phyloP scores from a whole-genome alignment of 1,140 invertebrate species.

The Drosophila pallidifrons region DNA sequence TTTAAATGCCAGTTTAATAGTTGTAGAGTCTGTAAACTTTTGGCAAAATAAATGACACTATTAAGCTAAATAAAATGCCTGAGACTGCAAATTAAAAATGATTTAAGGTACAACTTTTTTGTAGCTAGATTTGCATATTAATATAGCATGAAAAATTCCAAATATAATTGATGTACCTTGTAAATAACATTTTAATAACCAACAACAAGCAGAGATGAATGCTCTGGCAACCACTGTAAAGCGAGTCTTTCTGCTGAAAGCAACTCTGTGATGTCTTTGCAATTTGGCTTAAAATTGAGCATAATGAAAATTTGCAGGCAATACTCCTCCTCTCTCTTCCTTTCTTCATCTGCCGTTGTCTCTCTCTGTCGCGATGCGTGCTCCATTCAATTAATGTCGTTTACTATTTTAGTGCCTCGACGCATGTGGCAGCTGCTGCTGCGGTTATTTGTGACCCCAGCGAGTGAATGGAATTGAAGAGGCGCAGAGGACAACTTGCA shows the following conservation, averaged over 20 bases:
- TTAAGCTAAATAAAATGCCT: not conserved
- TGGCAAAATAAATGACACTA: not conserved
- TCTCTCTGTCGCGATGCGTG: slow-evolving; percentile 10
- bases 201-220: not conserved
- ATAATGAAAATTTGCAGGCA: slow-evolving; percentile 46
- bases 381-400: slow-evolving; percentile 66
- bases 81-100: not conserved
- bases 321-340: not conserved
- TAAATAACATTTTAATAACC: not conserved
- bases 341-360: too few relatives aligned
- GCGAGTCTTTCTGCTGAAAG: slow-evolving; percentile 12
- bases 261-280: slow-evolving; percentile 24
- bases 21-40: not conserved
- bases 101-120: not conserved
- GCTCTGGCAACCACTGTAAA: slow-evolving; percentile 19
- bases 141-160: not conserved
- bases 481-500: not conserved
- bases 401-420: slow-evolving; percentile 39
- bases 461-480: not conserved
- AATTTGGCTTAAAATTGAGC: slow-evolving; percentile 47
- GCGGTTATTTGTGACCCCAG: slow-evolving; percentile 22
- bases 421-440: slow-evolving; percentile 46
- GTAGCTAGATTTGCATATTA: not conserved
- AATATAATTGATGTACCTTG: not conserved
- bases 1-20: not conserved